These are phyloP conservation scores for Babyrousa celebensis DNA, from an alignment of 2,797 vertebrate species.

Conservation along the genomic window DNA sequence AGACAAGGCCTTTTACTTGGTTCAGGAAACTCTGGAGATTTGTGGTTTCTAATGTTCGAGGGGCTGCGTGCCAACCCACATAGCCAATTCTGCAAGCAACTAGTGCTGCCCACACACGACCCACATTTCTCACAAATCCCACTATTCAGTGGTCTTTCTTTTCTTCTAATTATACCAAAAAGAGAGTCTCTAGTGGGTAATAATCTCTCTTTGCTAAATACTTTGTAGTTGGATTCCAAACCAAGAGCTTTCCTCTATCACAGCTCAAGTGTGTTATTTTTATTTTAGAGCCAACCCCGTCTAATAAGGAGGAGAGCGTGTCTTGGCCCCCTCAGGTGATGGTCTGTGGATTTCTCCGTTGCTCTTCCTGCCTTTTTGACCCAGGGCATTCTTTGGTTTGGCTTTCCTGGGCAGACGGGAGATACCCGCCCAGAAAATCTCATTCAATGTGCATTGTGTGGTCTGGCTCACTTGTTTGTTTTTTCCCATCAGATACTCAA, in stretches of 20 bases:
- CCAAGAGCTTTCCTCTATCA: slow-evolving; percentile 62
- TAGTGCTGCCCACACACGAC: slow-evolving; percentile 15
- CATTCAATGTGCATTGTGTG: not conserved
- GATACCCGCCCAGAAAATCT: slow-evolving; percentile 56
- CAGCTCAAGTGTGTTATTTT: slow-evolving; percentile 65
- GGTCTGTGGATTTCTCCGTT: slow-evolving; percentile 35
- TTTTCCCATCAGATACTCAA: slow-evolving; percentile 60
- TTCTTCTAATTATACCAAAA: slow-evolving; percentile 66
- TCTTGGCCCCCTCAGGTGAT: slow-evolving; percentile 41
- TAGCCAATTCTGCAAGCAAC: slow-evolving; percentile 52
- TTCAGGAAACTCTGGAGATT: slow-evolving; percentile 69
- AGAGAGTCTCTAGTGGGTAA: slow-evolving; percentile 54
- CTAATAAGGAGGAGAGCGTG: not conserved
- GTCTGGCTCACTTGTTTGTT: slow-evolving; percentile 45
- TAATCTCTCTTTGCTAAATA: slow-evolving; percentile 50
- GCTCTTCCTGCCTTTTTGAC: slow-evolving; percentile 61
- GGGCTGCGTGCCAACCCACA: slow-evolving; percentile 67
- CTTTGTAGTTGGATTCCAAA: slow-evolving; percentile 68
- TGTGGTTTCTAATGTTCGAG: slow-evolving; percentile 69
- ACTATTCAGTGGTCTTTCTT: slow-evolving; percentile 47
- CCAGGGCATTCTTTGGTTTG: slow-evolving; percentile 52
- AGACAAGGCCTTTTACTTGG: slow-evolving; percentile 61
- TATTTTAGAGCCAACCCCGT: slow-evolving; percentile 36
- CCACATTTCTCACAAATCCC: slow-evolving; percentile 62
- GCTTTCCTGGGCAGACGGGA: not conserved